These are phyloP conservation scores for Himalopsyche tibetana DNA, from an alignment of 2,888 invertebrate species.

Conservation along the genomic window DNA sequence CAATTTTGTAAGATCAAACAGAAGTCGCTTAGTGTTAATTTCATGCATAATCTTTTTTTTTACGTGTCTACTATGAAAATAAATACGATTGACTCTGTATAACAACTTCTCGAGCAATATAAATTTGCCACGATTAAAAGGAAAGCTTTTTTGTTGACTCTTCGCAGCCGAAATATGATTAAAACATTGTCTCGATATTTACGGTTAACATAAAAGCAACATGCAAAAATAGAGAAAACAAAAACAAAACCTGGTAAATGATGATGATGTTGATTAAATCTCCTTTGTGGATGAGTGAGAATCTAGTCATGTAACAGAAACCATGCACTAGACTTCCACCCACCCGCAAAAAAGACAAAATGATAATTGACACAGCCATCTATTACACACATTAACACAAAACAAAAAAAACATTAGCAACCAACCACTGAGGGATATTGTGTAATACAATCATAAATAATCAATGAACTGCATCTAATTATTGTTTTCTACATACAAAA, in stretches of 20 bases:
- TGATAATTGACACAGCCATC: constrained; percentile 46
- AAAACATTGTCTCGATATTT: no score
- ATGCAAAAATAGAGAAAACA: neutral
- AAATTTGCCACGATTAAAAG: no score
- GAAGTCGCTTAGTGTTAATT: no score
- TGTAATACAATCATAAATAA: constrained; percentile 42
- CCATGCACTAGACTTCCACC: constrained; percentile 78
- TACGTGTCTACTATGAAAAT: no score
- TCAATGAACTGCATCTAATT: constrained; percentile 6
- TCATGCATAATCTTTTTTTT: no score
- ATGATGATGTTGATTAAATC: constrained; percentile 71
- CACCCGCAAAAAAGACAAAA: constrained; percentile 72
- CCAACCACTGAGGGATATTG: neutral
- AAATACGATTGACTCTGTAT: no score
- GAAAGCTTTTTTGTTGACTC: no score
- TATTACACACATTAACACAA: constrained; percentile 57
- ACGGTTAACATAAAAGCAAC: neutral
- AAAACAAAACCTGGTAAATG: constrained; percentile 66
- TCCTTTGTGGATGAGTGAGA: constrained; percentile 80
- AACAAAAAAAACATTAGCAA: constrained; percentile 54
- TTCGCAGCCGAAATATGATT: no score
- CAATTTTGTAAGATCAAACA: no score
- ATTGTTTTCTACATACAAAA: constrained; percentile 2
- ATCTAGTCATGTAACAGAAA: constrained; percentile 78
- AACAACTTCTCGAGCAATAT: no score